Evolutionary conservation across 2,888 invertebrate genomes (phyloP), one percentile per base, ranked within the genome.

Genomic region (Troglohyphantes excavatus): DNA sequence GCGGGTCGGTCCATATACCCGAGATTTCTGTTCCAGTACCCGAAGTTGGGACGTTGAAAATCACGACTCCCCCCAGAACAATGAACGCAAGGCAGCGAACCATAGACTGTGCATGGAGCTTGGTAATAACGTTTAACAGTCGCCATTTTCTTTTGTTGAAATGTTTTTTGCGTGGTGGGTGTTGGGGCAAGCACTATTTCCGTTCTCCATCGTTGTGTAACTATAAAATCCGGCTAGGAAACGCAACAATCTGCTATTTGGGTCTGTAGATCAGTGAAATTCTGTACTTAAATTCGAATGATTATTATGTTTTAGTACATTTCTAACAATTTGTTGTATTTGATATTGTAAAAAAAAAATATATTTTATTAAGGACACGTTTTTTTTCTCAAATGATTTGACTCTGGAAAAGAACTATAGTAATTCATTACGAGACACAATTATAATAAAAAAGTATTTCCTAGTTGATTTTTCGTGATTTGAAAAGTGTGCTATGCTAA

Each of bases 41-140:
- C 43, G 46, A 83, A 33, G 68, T 9, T 68, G 61, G 27, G 29
- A n/a, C 29, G 46, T 23, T 19, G 17, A 65, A 76, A 85, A 85
- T 85, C 85, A 85, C 85, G 76, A 85, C 75, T 59, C 19, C 21
- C n/a, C 19, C 27, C 27, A 33, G 76, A 83, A 89, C 88, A 89
- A 89, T 89, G 88, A 76, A 61, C 63, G 61, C 27, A 33, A 61
- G 23, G 39, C 85, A 76, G 19, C 87, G 65, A 46, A 87, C 79
- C 87, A 86, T 86, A 86, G 78, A 29, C 39, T 70, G 73, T 5
- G 87, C 59, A 87, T 78, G 53, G 11, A 43, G 72, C 70, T 27
- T 59, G 33, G 70, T 27, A 39, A 46, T 70, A 81, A 78, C 78
- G 72, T 61, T 83, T 65, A 83, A 83, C 83, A 73, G 73, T 76